Conservation (phyloP, 2,888 invertebrate species). For the Ferdinandea cuprea region DNA sequence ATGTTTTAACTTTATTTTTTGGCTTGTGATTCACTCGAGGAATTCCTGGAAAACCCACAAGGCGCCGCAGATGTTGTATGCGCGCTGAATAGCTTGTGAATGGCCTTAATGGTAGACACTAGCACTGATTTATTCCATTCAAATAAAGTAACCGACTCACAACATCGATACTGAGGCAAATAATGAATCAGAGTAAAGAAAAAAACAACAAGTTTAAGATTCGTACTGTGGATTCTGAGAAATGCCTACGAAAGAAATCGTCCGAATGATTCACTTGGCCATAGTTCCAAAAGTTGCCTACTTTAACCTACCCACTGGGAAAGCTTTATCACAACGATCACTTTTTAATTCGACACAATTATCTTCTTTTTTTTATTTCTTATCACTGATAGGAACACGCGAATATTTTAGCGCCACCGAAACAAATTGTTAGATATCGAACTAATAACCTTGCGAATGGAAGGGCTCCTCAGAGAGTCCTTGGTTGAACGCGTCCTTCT, state of each 20-base stretch:
- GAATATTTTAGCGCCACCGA: slow-evolving; percentile 28
- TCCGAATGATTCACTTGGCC: slow-evolving; percentile 62
- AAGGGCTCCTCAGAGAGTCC: slow-evolving; percentile 22
- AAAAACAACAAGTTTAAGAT: slow-evolving; percentile 32
- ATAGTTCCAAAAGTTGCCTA: slow-evolving; percentile 23
- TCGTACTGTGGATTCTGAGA: slow-evolving; percentile 63
- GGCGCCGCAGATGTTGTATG: slow-evolving; percentile 29
- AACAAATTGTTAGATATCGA: slow-evolving; percentile 12
- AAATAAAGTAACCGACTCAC: slow-evolving; percentile 43
- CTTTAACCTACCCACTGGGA: background rate
- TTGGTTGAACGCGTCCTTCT: slow-evolving; percentile 40
- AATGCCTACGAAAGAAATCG: slow-evolving; percentile 66
- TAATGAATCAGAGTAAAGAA: slow-evolving; percentile 48
- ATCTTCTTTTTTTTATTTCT: background rate
- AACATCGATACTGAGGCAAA: slow-evolving; percentile 22
- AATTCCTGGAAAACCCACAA: slow-evolving; percentile 69
- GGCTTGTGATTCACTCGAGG: slow-evolving; percentile 48
- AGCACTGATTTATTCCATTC: slow-evolving; percentile 42
- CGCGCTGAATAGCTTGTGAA: slow-evolving; percentile 23
- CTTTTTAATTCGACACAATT: background rate
- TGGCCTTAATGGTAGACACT: slow-evolving; percentile 31
- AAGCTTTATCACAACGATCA: slow-evolving; percentile 42
- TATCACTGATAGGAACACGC: background rate
- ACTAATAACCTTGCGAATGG: background rate
- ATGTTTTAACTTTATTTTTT: slow-evolving; percentile 23